Conservation (phyloP, 2,113 vertebrate genomes). For the Takifugu bimaculatus region DNA sequence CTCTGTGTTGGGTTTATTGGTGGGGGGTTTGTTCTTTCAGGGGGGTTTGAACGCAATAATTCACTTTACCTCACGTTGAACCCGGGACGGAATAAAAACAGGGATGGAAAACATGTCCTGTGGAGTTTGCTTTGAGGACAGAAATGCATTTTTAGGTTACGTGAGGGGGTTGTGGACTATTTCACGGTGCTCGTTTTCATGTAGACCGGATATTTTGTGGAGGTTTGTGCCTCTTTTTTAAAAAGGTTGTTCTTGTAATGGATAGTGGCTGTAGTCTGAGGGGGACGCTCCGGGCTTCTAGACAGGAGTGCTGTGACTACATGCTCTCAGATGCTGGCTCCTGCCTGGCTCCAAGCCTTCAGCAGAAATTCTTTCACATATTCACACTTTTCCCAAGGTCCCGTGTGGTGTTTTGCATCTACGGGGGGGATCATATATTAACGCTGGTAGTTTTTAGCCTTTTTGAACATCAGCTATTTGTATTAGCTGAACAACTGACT, state of each 20-base stretch:
- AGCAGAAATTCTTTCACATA: neutral
- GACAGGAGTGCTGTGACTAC: conserved; percentile 16
- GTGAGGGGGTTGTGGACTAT: no score
- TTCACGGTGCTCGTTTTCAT: no score
- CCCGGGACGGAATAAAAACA: neutral
- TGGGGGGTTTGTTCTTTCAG: neutral
- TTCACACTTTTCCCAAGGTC: no score
- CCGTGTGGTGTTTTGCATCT: no score
- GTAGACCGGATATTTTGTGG: conserved; percentile 13
- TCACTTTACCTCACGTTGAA: no score
- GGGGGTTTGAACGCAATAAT: neutral
- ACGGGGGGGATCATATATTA: no score
- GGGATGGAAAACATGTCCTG: no score
- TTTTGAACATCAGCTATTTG: no score
- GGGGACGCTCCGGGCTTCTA: conserved; percentile 40
- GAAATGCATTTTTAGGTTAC: neutral
- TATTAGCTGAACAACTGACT: no score
- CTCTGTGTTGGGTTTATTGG: neutral
- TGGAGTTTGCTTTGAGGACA: neutral
- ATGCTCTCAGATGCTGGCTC: conserved; percentile 17
- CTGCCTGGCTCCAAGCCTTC: conserved; percentile 4
- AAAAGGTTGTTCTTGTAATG: conserved; percentile 33
- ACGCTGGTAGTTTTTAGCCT: no score
- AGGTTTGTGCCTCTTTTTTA: conserved; percentile 26
- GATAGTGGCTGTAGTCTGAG: conserved; percentile 37